Conservation (phyloP, 1,140 invertebrate species). For the Sycophila sp. region DNA sequence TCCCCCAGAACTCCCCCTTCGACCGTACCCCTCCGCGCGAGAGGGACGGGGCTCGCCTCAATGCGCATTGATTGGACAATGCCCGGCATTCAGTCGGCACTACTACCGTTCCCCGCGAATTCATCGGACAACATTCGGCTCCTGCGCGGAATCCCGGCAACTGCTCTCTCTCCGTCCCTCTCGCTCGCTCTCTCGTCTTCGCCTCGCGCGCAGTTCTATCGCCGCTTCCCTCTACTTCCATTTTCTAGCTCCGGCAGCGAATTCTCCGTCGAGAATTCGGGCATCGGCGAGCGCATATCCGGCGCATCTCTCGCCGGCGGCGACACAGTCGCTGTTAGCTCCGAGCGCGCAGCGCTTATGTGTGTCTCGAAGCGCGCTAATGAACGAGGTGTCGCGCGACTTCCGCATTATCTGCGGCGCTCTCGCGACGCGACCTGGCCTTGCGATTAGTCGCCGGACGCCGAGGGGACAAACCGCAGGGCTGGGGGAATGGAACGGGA, state of each 20-base stretch:
- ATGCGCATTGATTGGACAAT: constrained; percentile 57
- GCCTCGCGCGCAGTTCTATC: not conserved
- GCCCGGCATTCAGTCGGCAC: constrained; percentile 40
- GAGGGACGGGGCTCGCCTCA: constrained; percentile 42
- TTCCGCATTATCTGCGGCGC: not conserved
- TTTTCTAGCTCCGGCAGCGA: not conserved
- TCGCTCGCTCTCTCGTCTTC: constrained; percentile 25
- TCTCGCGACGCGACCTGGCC: not conserved
- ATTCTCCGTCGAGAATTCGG: too few relatives aligned
- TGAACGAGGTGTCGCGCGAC: constrained; percentile 18
- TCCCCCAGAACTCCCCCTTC: too few relatives aligned
- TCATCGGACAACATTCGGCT: constrained; percentile 15
- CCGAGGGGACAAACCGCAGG: not conserved
- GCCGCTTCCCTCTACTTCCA: not conserved
- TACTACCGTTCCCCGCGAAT: constrained; percentile 40
- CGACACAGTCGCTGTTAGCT: not conserved
- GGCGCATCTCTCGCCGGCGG: not conserved
- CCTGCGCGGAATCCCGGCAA: not conserved
- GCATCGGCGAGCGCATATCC: constrained; percentile 4
- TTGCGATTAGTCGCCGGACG: not conserved
- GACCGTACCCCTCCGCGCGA: not conserved
- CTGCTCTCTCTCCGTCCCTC: not conserved
- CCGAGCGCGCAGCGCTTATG: not conserved
- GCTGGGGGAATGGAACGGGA: not conserved
- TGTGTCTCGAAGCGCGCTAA: not conserved